Conservation (phyloP, 2,888 invertebrate species). For the Antheraea yamamai region DNA sequence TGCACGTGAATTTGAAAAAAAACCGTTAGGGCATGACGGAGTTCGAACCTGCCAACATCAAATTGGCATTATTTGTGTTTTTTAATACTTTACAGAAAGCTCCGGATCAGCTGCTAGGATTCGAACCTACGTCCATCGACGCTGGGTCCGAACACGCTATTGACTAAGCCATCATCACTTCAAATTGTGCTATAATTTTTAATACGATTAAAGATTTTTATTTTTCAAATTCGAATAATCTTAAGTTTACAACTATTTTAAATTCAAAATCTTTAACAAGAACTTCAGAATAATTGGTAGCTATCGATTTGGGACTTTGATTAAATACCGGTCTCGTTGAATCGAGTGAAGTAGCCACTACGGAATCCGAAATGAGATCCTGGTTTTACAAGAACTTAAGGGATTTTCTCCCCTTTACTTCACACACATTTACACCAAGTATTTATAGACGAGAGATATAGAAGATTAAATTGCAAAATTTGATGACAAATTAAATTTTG, state of each 20-base stretch:
- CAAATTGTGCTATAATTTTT: not conserved
- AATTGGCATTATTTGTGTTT: not conserved
- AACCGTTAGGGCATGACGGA: too few relatives aligned
- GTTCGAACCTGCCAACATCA: too few relatives aligned
- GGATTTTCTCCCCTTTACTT: slow-evolving; percentile 1
- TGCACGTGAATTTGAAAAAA: too few relatives aligned
- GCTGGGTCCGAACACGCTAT: too few relatives aligned
- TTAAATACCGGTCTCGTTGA: slow-evolving; percentile 5
- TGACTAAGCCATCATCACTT: too few relatives aligned
- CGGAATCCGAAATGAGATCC: slow-evolving; percentile 8
- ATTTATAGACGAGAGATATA: not conserved
- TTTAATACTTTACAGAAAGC: not conserved
- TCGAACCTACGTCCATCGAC: too few relatives aligned
- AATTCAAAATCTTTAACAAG: not conserved
- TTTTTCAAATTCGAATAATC: not conserved
- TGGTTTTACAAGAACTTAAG: slow-evolving; percentile 7
- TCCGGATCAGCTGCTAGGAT: too few relatives aligned
- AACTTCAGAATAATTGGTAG: not conserved
- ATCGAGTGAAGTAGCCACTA: slow-evolving; percentile 3
- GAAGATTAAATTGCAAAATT: not conserved
- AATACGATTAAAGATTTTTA: not conserved
- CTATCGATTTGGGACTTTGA: slow-evolving; percentile 4
- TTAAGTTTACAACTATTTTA: not conserved
- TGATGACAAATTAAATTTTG: not conserved
- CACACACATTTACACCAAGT: not conserved